Conservation (phyloP, 2,888 invertebrate species). For the Hydrotaea diabolus region DNA sequence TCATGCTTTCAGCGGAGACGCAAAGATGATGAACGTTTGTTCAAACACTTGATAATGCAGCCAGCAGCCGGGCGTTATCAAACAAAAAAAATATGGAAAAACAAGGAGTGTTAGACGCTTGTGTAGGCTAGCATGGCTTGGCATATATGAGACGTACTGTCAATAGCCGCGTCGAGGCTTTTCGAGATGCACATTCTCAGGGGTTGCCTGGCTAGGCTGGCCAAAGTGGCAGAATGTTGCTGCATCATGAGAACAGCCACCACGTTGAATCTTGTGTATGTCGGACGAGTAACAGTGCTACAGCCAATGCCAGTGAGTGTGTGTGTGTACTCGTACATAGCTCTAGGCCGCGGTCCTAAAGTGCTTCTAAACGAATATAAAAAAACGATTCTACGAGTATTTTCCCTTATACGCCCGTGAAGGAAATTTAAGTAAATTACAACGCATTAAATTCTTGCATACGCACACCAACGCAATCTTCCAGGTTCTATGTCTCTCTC, state of each 20-base stretch:
- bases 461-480: constrained; percentile 14
- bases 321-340: neutral
- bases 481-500: neutral
- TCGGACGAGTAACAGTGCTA: neutral
- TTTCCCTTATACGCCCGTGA: neutral
- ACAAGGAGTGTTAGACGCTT: constrained; percentile 34
- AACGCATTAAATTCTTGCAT: constrained; percentile 67
- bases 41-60: constrained; percentile 65
- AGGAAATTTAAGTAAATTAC: constrained; percentile 69
- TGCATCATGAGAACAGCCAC: constrained; percentile 53
- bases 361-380: constrained; percentile 1
- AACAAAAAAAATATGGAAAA: constrained; percentile 13
- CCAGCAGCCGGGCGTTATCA: constrained; percentile 49
- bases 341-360: constrained; percentile 59
- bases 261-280: neutral
- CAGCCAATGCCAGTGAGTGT: neutral
- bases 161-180: neutral
- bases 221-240: constrained; percentile 65
- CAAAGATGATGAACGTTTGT: constrained; percentile 44
- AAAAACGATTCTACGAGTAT: neutral
- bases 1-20: neutral
- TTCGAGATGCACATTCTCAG: constrained; percentile 59
- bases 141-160: neutral
- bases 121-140: no score
- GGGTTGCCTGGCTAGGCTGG: constrained; percentile 54